Evolutionary conservation across 2,888 invertebrate genomes (phyloP).

Genomic region (Cantharis lateralis): DNA sequence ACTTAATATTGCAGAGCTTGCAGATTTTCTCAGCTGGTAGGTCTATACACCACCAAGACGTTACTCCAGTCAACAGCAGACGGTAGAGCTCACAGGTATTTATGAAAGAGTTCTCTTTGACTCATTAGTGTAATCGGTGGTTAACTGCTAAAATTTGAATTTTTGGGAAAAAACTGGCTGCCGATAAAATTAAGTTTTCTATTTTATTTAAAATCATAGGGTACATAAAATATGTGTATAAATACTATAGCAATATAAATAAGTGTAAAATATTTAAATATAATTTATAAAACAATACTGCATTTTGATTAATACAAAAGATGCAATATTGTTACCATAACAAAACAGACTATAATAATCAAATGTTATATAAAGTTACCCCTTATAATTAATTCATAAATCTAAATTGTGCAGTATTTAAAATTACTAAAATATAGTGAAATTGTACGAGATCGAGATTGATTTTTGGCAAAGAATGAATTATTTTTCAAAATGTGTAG

Average conservation of each 20-base stretch:
- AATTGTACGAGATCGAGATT: neutral
- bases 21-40: too few relatives aligned
- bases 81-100: too few relatives aligned
- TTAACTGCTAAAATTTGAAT: too few relatives aligned
- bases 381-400: neutral
- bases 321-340: neutral
- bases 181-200: neutral
- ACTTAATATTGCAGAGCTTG: too few relatives aligned
- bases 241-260: neutral
- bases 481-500: neutral
- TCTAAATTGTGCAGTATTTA: neutral
- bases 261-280: neutral
- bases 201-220: neutral
- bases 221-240: neutral
- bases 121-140: too few relatives aligned
- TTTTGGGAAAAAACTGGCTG: neutral
- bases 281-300: slow-evolving; percentile 1
- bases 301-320: neutral
- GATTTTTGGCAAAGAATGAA: neutral
- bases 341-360: neutral
- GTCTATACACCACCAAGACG: too few relatives aligned
- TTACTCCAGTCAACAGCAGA: too few relatives aligned
- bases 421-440: neutral
- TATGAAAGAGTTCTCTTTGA: too few relatives aligned
- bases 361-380: neutral